Evolutionary conservation across 2,113 vertebrate genomes (phyloP), one percentile per base, ranked within the genome.

Genomic region (Riparia riparia): DNA sequence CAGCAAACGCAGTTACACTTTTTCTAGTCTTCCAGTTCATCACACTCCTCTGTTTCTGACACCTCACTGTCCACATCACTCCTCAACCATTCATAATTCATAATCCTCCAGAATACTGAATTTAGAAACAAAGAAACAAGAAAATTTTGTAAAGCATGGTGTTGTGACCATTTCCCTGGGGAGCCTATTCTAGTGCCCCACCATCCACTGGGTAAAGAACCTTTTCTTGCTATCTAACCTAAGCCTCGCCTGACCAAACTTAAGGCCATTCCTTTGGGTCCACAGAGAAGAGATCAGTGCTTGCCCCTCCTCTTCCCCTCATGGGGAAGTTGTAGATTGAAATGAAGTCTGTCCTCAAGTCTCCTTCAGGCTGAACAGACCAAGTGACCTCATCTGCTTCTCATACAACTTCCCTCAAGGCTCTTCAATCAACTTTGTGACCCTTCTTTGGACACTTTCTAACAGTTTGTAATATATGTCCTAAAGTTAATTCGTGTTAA

Each of bases 341-440:
- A 29, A 19, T n/a, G 24, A 63, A 3, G 3, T 39, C 28, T 53
- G 7, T 25, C 14, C 32, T 77, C 37, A 12, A 32, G 37, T 58
- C 47, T 78, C 6, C 8, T 51, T 25, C 34, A 56, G 49, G 49
- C 24, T 34, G 25, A 71, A 41, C 19, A 63, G 12, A 64, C 16
- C 29, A 71, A 79, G 16, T 41, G 19, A 63, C 6, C 22, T 63
- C 39, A 20, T 1, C 28, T 2, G 1, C 32, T 37, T 13, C n/a
- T 71, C n/a, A 34, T 1, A 41, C 0, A 0, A 3, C 25, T 63
- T 71, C 11, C 17, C 29, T 49, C 49, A 71, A 49, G 17, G n/a
- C 10, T 21, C 29, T 63, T 79, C 57, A 61, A 10, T 34, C 19
- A n/a, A 34, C 20, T 34, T 56, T 29, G 24, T 20, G 3, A 10